Base-by-base conservation (phyloP, 1,140 invertebrate genomes). In the Drosophila albomicans region DNA sequence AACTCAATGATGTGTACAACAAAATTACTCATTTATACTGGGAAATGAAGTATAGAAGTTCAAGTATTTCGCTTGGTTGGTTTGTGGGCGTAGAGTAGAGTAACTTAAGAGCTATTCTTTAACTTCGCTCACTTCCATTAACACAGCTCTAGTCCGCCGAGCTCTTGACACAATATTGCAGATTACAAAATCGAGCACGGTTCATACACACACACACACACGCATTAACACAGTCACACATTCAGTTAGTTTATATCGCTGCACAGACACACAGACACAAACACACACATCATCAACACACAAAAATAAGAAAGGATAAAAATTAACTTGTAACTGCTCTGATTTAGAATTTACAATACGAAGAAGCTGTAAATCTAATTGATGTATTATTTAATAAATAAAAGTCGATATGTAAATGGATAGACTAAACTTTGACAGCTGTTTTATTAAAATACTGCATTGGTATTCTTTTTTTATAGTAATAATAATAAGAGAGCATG, bases 311-410 rank as follows among this genome's bases (percentile, higher is more conserved):
- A 32, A 4, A 20, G 20, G 16, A 20, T 49, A 30, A 46, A 15
- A 20, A 43, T 20, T 16, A 25, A 62, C 13, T 58, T 32, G 16
- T 25, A 72, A 59, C 7, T 59, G 70, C 46, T 59, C 28, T 16
- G 25, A 65, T 30, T 48, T 38, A 32, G 46, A 35, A n/a, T 65
- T 13, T 32, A 59, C 58, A 58, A 73, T 32, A 59, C 58, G 58
- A 73, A 58, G 54, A 67, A 73, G 54, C 28, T 57, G 32, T 66
- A 66, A 66, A 72, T 58, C 43, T 13, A 65, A 51, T 66, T 51
- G 62, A 72, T 67, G 70, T 73, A 73, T 67, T 67, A 72, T 72
- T 57, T 16, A 65, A 49, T 57, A 46, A 72, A 65, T 61, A 66
- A 66, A 25, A 66, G 43, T 66, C 28, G 16, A 61, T 51, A 41